These are phyloP conservation scores for Heliconius hewitsoni DNA, from an alignment of 1,140 invertebrate species.

Conservation along the genomic window DNA sequence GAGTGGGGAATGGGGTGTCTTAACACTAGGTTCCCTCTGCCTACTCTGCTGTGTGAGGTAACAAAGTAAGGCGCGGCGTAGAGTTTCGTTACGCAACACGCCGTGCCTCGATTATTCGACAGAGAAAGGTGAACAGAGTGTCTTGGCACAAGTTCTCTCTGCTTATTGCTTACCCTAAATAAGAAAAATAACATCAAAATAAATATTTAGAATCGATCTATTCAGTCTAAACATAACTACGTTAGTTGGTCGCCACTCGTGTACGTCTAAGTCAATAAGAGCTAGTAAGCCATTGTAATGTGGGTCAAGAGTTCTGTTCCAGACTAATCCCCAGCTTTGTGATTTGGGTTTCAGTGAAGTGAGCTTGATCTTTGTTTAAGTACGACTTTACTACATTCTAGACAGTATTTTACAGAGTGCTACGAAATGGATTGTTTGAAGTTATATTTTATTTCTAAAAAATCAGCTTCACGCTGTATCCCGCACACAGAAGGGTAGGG, in stretches of 20 bases:
- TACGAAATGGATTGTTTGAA: background rate
- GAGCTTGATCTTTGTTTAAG: constrained; percentile 13
- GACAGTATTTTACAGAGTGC: background rate
- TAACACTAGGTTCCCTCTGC: too few species aligned
- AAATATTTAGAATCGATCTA: background rate
- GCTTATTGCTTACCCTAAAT: too few species aligned
- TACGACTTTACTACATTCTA: background rate
- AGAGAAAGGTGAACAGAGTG: too few species aligned
- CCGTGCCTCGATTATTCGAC: too few species aligned
- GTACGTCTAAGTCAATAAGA: constrained; percentile 19
- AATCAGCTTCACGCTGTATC: too few species aligned
- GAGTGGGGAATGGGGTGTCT: too few species aligned
- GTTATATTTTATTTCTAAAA: background rate
- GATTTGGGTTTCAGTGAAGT: constrained; percentile 13
- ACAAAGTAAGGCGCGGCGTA: too few species aligned
- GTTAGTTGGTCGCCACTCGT: background rate
- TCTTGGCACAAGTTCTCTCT: too few species aligned
- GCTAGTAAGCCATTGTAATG: constrained; percentile 18
- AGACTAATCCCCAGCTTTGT: constrained; percentile 19
- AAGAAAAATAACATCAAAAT: background rate
- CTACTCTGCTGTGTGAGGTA: too few species aligned
- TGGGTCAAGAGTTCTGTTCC: constrained; percentile 23
- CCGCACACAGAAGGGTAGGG: too few species aligned
- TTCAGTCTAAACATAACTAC: background rate
- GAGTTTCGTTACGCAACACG: too few species aligned